These are phyloP conservation scores for Sardina pilchardus DNA, from an alignment of 2,113 vertebrate genomes.

Conservation along the genomic window DNA sequence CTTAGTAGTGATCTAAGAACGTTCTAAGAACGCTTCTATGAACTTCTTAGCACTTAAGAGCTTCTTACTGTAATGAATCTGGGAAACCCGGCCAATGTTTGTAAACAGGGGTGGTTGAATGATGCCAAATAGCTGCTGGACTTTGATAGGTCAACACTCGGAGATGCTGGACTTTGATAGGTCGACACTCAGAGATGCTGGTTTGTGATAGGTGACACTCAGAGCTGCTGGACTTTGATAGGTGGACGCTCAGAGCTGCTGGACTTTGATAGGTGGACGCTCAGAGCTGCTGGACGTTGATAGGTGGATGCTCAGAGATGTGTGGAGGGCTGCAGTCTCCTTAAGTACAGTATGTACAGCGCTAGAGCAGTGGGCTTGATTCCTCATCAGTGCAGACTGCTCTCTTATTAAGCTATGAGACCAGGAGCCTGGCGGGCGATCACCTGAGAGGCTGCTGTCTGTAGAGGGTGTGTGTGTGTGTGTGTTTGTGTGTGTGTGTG, in stretches of 20 bases:
- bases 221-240: not conserved
- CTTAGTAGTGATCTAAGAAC: too few relatives aligned
- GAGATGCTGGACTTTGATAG: not conserved
- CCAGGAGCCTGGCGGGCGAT: constrained; percentile 26
- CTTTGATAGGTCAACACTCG: too few relatives aligned
- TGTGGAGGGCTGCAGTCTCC: not conserved
- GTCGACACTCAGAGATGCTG: too few relatives aligned
- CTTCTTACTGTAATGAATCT: too few relatives aligned
- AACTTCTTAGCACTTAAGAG: too few relatives aligned
- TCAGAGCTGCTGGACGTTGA: not conserved
- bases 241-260: not conserved
- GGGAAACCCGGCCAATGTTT: too few relatives aligned
- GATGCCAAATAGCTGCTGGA: not conserved
- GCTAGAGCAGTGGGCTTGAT: not conserved
- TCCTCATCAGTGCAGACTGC: not conserved
- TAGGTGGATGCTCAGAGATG: not conserved
- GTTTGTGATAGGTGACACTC: too few relatives aligned
- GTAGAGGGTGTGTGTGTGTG: not conserved
- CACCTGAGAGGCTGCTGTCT: constrained; percentile 18
- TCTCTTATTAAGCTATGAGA: constrained; percentile 1
- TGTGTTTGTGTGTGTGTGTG: too few relatives aligned
- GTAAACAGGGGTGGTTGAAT: not conserved
- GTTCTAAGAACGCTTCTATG: too few relatives aligned
- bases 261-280: too few relatives aligned
- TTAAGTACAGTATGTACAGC: not conserved